phyloP scores from a whole-genome alignment of 2,113 vertebrate species.

The Brevimyrus niger region DNA sequence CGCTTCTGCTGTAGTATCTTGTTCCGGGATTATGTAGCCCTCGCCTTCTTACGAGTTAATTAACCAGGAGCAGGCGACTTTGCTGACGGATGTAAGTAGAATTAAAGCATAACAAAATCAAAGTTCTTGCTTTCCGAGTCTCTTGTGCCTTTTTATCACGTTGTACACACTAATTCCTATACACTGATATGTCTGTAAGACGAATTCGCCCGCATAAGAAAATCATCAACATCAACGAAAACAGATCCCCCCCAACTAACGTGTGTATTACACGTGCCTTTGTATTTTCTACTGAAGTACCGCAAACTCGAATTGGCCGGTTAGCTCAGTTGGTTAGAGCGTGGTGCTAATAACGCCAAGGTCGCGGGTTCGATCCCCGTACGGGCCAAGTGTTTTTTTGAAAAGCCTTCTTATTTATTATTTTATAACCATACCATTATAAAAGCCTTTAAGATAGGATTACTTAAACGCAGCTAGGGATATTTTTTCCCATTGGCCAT shows the following conservation, averaged over 20 bases:
- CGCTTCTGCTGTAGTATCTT: neutral
- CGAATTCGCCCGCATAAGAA: neutral
- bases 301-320: slow-evolving; percentile 7
- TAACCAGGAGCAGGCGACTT: neutral
- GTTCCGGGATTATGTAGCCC: neutral
- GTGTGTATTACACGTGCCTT: neutral
- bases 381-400: slow-evolving; percentile 27
- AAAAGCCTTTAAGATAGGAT: neutral
- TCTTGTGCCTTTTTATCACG: neutral
- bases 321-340: slow-evolving; percentile 48
- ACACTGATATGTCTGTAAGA: neutral
- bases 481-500: neutral
- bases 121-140: neutral
- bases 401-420: neutral
- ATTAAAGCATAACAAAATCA: neutral
- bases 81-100: neutral
- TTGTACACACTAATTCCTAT: neutral
- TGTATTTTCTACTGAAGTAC: rapidly evolving
- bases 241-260: too few relatives aligned
- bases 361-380: slow-evolving; percentile 45
- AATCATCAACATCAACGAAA: neutral
- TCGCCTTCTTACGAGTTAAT: neutral
- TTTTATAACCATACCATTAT: neutral
- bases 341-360: slow-evolving; percentile 49
- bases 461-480: neutral